Evolutionary conservation across 2,888 invertebrate species (phyloP), one percentile per base, ranked within the genome.

Genomic region (Doris montereyensis): DNA sequence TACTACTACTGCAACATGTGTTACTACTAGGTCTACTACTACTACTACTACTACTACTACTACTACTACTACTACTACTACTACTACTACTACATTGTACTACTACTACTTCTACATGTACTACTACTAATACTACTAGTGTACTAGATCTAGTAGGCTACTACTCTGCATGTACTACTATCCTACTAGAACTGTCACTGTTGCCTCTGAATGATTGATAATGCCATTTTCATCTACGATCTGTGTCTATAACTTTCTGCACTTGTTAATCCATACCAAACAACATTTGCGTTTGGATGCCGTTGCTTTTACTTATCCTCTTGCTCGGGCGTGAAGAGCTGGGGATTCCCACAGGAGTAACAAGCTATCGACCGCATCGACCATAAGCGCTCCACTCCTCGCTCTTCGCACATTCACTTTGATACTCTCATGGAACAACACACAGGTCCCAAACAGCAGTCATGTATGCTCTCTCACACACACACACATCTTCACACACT

Each of bases 291-390:
- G n/a, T n/a, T n/a, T n/a, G n/a, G n/a, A n/a, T n/a, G n/a, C n/a
- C n/a, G n/a, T n/a, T n/a, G n/a, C n/a, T n/a, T n/a, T n/a, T n/a
- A n/a, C n/a, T n/a, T n/a, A 17, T 26, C 34, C 67, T 21, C 70
- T 58, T 58, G 58, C 34, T 13, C 13, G 0, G 77, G 34, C 57
- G 17, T 28, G 34, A 24, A 30, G 60, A 52, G 52, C 41, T 24
- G 41, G 60, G 77, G 70, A 77, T 30, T 70, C 77, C 77, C 77
- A 58, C 10, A 24, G 57, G 52, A 24, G 52, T 70, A 77, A 70
- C 35, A 76, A 70, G 52, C 74, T 13, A 60, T 52, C 13, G 17
- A n/a, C n/a, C n/a, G n/a, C n/a, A n/a, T n/a, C n/a, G n/a, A n/a
- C n/a, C n/a, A n/a, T n/a, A n/a, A n/a, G n/a, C n/a, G n/a, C n/a